Evolutionary conservation across 2,888 invertebrate genomes (phyloP).

Genomic region (Caenorhabditis wallacei): DNA sequence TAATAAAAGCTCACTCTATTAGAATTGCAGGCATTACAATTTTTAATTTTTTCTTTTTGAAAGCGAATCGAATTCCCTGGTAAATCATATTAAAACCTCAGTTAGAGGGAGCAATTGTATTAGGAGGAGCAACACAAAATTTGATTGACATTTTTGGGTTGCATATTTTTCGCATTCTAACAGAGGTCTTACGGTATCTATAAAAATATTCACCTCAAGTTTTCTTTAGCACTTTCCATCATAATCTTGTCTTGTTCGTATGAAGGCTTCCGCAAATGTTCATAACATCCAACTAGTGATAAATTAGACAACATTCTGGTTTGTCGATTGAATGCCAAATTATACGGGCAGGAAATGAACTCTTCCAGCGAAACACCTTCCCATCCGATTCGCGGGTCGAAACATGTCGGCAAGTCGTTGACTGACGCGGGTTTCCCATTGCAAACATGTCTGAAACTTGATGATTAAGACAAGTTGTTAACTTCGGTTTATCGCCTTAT

Average conservation of each 20-base stretch:
- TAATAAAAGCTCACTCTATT: too few relatives aligned
- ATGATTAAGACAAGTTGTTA: slow-evolving; percentile 10
- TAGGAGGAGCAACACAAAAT: too few relatives aligned
- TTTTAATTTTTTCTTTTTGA: too few relatives aligned
- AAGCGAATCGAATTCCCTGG: too few relatives aligned
- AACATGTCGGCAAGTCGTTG: slow-evolving; percentile 89
- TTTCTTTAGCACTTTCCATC: slow-evolving; percentile 93
- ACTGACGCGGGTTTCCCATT: slow-evolving; percentile 87
- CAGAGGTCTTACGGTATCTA: too few relatives aligned
- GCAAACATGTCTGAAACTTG: slow-evolving; percentile 83
- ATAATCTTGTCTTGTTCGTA: slow-evolving; percentile 86
- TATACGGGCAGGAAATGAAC: slow-evolving; percentile 93
- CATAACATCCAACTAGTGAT: slow-evolving; percentile 94
- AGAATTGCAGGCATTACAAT: too few relatives aligned
- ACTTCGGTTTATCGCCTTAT: slow-evolving; percentile 40
- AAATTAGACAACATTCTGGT: slow-evolving; percentile 98
- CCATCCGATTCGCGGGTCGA: slow-evolving; percentile 84
- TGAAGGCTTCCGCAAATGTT: slow-evolving; percentile 55
- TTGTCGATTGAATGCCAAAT: slow-evolving; percentile 96
- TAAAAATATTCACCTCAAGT: slow-evolving; percentile 53
- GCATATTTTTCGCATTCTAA: too few relatives aligned
- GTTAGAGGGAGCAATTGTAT: too few relatives aligned
- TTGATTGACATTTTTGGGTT: too few relatives aligned
- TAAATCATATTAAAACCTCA: too few relatives aligned
- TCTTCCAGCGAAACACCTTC: slow-evolving; percentile 92